Base-by-base conservation (phyloP, 2,888 invertebrate genomes). In the Dastarcus helophoroides region DNA sequence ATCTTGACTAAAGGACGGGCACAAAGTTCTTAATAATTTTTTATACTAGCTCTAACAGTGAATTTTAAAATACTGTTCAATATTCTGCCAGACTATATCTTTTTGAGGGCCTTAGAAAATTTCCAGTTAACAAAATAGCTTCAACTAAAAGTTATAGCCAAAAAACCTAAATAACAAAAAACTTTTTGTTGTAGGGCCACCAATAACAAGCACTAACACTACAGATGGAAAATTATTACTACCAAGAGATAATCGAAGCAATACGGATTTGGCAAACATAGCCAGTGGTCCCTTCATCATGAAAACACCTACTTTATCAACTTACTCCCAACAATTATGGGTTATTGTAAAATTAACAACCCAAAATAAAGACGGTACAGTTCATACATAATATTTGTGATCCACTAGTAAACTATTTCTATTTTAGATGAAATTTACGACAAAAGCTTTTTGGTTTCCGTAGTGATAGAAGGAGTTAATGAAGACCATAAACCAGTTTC, bases 281-380 rank as follows among this genome's bases (percentile, higher is more conserved):
- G 76, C 76, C 30, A 73, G 72, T 6, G 84, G 93, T 0, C 91
- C 93, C 3, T 94, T 85, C 59, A 73, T 78, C 33, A 73, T 94
- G 68, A 78, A 79, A 53, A 86, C 86, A 26, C 89, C 90, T 1
- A 66, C 79, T 11, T 67, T 94, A 56, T 83, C 88, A 16, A 81
- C 88, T 0, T 88, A 93, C 46, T 81, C 83, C 32, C 93, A 94
- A 56, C 93, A 95, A 53, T 60, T 95, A 35, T 95, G 95, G 94
- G 67, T 95, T 1, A 79, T 88, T 39, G 86, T 86, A 1, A 82
- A 84, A 56, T 68, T 91, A 50, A 66, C 79, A 17, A 89, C 89
- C 3, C 76, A 79, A 46, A 85, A 85, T 60, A 78, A 73, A 42
- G 88, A 89, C 51, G 86, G 89, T 86, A 63, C 26, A 9, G 5